Evolutionary conservation across 2,797 vertebrate species (phyloP).

Genomic region (Alcedo quadribrachys): DNA sequence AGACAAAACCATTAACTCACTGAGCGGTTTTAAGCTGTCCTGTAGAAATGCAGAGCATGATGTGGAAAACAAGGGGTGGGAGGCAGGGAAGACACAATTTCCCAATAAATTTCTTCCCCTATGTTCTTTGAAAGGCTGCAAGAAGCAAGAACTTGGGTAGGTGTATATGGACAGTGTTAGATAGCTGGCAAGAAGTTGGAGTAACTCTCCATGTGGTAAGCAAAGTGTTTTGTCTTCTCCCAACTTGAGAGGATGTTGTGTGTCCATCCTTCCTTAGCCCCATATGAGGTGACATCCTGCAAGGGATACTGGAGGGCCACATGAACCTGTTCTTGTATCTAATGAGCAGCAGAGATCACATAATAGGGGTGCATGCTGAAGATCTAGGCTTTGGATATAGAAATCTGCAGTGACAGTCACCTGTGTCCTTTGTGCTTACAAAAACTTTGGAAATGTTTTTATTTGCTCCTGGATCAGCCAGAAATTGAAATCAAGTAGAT

Average conservation of each 20-base stretch:
- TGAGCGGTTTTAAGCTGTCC: background rate
- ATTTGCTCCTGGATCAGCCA: background rate
- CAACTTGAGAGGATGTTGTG: fast-evolving
- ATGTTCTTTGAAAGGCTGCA: background rate
- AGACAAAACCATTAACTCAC: fast-evolving
- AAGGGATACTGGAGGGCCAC: background rate
- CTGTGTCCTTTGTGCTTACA: background rate
- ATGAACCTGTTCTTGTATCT: background rate
- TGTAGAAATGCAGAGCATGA: background rate
- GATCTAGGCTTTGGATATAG: background rate
- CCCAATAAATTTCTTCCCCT: background rate
- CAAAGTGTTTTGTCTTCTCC: background rate
- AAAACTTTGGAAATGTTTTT: background rate
- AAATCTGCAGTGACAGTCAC: background rate
- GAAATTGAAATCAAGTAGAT: background rate
- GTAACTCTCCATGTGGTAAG: background rate
- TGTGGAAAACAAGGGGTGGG: background rate
- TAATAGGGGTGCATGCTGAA: fast-evolving
- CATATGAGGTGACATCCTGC: background rate
- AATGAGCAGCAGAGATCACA: background rate
- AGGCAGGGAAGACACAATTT: background rate
- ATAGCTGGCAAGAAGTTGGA: background rate
- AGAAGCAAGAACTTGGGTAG: background rate
- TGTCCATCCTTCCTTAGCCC: background rate
- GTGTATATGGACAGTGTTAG: background rate